These are phyloP conservation scores for Nanorana parkeri DNA, from an alignment of 2,113 vertebrate species.

Conservation along the genomic window DNA sequence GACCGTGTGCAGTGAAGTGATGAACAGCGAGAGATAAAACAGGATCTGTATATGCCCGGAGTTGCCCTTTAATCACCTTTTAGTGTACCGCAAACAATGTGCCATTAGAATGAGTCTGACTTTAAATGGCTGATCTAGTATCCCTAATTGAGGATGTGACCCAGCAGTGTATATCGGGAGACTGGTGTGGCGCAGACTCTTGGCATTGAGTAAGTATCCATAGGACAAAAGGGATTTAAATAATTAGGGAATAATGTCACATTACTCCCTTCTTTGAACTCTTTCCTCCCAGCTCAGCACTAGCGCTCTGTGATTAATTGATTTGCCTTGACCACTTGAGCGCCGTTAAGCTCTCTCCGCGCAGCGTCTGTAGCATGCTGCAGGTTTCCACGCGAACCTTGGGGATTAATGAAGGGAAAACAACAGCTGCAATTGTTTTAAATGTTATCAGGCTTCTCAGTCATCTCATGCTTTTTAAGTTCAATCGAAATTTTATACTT, in stretches of 20 bases:
- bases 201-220: not conserved
- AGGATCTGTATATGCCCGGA: no score
- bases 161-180: not conserved
- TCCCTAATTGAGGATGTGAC: not conserved
- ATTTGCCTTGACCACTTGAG: conserved; percentile 33
- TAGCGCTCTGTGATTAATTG: not conserved
- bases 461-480: conserved; percentile 51
- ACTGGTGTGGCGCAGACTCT: not conserved
- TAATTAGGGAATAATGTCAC: not conserved
- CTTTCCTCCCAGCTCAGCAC: no score
- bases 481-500: conserved; percentile 44
- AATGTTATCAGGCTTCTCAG: conserved; percentile 49
- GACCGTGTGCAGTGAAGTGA: no score
- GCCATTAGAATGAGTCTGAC: not conserved
- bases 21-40: no score
- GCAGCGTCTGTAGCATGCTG: not conserved
- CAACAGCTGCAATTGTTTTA: conserved; percentile 52
- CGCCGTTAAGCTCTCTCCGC: not conserved
- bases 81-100: not conserved
- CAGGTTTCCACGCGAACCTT: conserved; percentile 26
- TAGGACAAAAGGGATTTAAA: not conserved
- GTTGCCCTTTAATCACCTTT: no score
- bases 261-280: not conserved
- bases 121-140: not conserved
- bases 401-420: conserved; percentile 51